Base-by-base conservation (phyloP, 2,888 invertebrate species). In the Metacarcinus magister region DNA sequence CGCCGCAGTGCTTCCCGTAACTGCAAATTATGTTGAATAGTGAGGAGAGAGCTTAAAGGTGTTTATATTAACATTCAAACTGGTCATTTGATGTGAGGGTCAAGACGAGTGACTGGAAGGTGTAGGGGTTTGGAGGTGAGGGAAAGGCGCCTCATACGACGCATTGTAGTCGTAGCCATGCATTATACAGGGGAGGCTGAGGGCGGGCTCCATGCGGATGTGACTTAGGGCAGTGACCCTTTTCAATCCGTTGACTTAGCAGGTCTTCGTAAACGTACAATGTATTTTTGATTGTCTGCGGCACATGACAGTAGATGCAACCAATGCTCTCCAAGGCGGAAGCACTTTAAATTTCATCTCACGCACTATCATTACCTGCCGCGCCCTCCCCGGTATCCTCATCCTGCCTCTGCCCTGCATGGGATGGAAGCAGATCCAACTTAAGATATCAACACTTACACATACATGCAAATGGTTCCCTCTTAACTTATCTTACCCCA, bases 281-380 rank as follows among this genome's bases (percentile, higher is more conserved):
- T 93, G 39, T 93, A 60, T 92, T 39, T 93, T 39, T 93, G 67
- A 39, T 23, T 67, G 4, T 93, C 67, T 67, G 67, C n/a, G 67
- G 67, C 67, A 67, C 67, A 67, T 23, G 19, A 67, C 67, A 67
- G 13, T n/a, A 19, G 10, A 0, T 39, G 16, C 8, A 54, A 54
- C 8, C 10, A 54, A 0, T 67, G 89, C 39, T 2, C 89, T 13
- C 16, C 13, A 43, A 10, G 28, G 39, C 0, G 43, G 89, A 43
- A 28, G 89, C 89, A 32, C 13, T 32, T 32, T 89, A 43, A 43
- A 43, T 89, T 32, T 16, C 67, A 67, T 16, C 67, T n/a, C 67
- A n/a, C 67, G 2, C 2, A 23, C 1, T 67, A 67, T 67, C 67
- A 67, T 67, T 67, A 67, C 67, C 67, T 67, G n/a, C 19, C 23